phyloP scores from a whole-genome alignment of 2,113 vertebrate genomes.

The Laticauda laticaudata region DNA sequence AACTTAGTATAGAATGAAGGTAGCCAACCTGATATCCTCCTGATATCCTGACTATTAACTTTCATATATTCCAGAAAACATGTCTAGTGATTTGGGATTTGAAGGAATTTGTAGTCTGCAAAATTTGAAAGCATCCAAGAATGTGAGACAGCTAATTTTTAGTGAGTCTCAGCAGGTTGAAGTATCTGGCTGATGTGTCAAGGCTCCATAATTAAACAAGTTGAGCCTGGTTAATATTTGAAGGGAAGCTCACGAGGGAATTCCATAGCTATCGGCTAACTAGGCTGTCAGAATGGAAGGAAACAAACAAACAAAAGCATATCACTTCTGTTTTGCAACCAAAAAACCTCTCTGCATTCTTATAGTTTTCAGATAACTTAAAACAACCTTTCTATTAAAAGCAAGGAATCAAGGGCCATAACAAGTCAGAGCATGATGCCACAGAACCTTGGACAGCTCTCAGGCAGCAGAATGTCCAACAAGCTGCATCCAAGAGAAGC shows the following conservation, averaged over 20 bases:
- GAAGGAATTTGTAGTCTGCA: neutral
- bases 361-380: neutral
- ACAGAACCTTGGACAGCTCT: conserved; percentile 5
- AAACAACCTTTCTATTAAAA: neutral
- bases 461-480: neutral
- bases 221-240: neutral
- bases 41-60: neutral
- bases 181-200: neutral
- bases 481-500: neutral
- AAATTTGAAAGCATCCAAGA: neutral
- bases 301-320: neutral
- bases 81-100: neutral
- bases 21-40: neutral
- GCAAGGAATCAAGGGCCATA: neutral
- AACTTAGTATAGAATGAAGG: neutral
- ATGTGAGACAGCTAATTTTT: neutral
- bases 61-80: neutral
- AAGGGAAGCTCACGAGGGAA: neutral
- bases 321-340: neutral
- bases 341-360: neutral
- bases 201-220: neutral
- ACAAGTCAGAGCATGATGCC: neutral
- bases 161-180: neutral
- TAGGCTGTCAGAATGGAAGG: neutral
- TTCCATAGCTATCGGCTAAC: neutral